Conservation (phyloP, 2,888 invertebrate species). For the Eulithis prunata region DNA sequence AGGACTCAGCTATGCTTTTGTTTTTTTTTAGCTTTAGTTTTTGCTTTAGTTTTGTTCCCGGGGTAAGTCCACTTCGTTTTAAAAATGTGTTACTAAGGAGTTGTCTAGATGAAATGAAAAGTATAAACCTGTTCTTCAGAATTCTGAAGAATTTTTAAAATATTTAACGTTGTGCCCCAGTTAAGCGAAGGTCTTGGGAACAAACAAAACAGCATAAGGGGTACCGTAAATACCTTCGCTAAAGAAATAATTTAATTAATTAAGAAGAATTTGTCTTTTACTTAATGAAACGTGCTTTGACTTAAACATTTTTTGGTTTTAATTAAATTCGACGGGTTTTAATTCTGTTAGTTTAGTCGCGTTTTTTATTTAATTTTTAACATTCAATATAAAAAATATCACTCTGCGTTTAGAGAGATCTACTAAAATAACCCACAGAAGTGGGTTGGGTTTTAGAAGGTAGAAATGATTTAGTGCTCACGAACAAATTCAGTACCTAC, state of each 20-base stretch:
- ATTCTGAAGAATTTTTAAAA: conserved; percentile 48
- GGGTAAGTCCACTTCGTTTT: no score
- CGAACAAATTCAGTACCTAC: no score
- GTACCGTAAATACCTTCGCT: conserved; percentile 50
- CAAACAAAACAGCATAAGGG: conserved; percentile 60
- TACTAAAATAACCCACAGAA: no score
- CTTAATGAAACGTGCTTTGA: conserved; percentile 62
- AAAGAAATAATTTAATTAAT: conserved; percentile 64
- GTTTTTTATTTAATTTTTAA: conserved; percentile 13
- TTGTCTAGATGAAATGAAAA: no score
- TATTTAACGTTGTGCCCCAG: conserved; percentile 47
- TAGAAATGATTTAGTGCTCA: no score
- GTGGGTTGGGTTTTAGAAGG: no score
- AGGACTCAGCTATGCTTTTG: background rate
- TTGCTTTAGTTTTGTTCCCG: background rate
- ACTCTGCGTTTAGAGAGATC: no score
- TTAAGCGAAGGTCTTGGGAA: conserved; percentile 34
- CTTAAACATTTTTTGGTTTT: conserved; percentile 56
- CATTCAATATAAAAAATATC: background rate
- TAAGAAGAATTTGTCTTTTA: conserved; percentile 63
- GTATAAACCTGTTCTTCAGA: background rate
- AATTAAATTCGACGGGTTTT: conserved; percentile 51
- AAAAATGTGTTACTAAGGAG: no score
- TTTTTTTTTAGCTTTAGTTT: background rate
- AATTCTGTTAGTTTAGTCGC: conserved; percentile 24